These are phyloP conservation scores for Dolichopus griseipennis DNA, from an alignment of 2,888 invertebrate species.

Conservation along the genomic window DNA sequence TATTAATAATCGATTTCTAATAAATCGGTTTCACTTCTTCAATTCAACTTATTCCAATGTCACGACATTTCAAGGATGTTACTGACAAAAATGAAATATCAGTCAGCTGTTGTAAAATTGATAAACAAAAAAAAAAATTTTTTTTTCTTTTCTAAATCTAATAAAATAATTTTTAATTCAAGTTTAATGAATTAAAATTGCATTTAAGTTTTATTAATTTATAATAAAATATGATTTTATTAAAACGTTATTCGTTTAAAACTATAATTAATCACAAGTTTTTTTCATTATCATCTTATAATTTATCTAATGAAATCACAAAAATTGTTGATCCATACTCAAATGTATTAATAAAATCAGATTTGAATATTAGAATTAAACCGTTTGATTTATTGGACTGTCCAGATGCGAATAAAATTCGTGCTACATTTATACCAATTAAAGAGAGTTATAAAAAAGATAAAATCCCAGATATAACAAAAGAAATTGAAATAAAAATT, in stretches of 20 bases:
- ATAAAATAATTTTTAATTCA: neutral
- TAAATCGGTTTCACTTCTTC: neutral
- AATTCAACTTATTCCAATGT: neutral
- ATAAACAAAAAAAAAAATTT: neutral
- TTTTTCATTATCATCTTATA: neutral
- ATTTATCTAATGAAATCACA: constrained; percentile 9
- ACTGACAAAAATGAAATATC: too few species aligned
- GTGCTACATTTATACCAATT: constrained; percentile 11
- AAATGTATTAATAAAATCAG: constrained; percentile 19
- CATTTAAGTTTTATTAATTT: neutral
- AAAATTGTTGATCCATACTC: constrained; percentile 19
- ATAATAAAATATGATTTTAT: neutral
- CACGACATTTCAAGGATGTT: neutral
- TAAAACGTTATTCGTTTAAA: neutral
- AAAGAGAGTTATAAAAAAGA: neutral
- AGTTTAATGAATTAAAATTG: neutral
- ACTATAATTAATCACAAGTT: neutral
- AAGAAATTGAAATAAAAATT: constrained; percentile 13
- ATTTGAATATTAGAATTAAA: constrained; percentile 14
- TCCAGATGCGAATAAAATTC: constrained; percentile 20
- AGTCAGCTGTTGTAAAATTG: neutral
- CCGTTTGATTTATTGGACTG: constrained; percentile 22
- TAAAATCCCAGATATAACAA: constrained; percentile 11
- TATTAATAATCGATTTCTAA: too few species aligned
- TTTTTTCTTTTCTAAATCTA: neutral